phyloP scores from a whole-genome alignment of 2,113 vertebrate species.

The Hyperopisus bebe region DNA sequence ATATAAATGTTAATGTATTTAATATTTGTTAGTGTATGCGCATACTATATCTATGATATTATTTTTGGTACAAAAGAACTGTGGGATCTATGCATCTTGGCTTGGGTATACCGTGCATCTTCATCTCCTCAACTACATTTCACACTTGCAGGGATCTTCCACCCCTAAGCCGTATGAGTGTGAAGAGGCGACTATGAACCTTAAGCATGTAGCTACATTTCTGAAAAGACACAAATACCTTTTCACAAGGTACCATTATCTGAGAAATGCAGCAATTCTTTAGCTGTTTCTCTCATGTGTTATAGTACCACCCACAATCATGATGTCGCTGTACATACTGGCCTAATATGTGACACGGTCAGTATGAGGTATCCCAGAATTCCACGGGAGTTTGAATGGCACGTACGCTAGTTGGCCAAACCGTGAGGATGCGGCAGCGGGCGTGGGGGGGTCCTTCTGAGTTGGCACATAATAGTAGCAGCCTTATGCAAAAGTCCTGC shows the following conservation, averaged over 20 bases:
- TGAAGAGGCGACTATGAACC: background rate
- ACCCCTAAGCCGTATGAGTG: background rate
- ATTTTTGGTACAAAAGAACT: background rate
- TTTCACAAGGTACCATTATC: background rate
- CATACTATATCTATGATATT: background rate
- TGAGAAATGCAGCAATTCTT: background rate
- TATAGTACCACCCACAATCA: background rate
- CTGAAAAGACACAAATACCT: background rate
- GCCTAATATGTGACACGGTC: background rate
- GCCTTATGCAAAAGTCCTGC: background rate
- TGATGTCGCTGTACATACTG: background rate
- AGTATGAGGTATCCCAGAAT: constrained; percentile 11
- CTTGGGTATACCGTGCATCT: background rate
- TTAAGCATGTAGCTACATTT: background rate
- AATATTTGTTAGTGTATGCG: background rate
- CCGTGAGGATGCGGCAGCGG: background rate
- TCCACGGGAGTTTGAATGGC: background rate
- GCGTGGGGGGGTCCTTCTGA: background rate
- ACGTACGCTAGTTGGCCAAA: background rate
- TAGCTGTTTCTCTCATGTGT: background rate
- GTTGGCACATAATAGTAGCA: background rate
- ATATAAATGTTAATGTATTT: background rate
- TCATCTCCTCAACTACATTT: background rate
- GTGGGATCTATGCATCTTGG: background rate
- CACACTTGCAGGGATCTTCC: no score